Conservation (phyloP, 64 coral and sea anemone species). For the Stylophora pistillata region DNA sequence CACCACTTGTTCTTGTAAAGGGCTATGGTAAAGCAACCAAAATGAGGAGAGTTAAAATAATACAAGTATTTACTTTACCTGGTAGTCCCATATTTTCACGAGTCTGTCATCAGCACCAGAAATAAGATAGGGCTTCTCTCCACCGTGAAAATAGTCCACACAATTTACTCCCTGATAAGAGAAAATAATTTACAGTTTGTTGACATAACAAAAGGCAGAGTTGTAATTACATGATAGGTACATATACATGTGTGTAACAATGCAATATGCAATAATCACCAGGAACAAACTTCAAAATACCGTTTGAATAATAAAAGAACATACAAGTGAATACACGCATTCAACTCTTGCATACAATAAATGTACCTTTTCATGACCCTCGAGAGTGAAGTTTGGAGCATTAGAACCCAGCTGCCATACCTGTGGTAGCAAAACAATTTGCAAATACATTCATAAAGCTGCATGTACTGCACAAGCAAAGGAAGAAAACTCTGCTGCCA, state of each 20-base stretch:
- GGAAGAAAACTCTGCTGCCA: too few species aligned
- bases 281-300: too few species aligned
- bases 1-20: too few species aligned
- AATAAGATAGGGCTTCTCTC: constrained; percentile 97
- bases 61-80: constrained; percentile 54
- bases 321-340: neutral
- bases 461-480: too few species aligned
- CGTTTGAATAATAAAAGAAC: too few species aligned
- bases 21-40: neutral
- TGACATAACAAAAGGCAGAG: too few species aligned
- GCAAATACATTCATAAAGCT: neutral
- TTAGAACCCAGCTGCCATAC: constrained; percentile 96
- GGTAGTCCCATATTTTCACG: constrained; percentile 99
- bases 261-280: too few species aligned
- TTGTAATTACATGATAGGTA: neutral
- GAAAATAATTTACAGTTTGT: too few species aligned
- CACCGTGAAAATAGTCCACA: constrained; percentile 99
- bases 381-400: constrained; percentile 97
- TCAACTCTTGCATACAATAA: neutral
- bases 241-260: neutral
- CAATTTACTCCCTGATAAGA: constrained; percentile 84
- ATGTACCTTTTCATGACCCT: constrained; percentile 96
- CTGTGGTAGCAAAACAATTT: constrained; percentile 36
- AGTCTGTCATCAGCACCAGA: constrained; percentile 98
- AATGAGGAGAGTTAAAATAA: neutral